Conservation (phyloP, 1,140 invertebrate species). For the Formica selysi region DNA sequence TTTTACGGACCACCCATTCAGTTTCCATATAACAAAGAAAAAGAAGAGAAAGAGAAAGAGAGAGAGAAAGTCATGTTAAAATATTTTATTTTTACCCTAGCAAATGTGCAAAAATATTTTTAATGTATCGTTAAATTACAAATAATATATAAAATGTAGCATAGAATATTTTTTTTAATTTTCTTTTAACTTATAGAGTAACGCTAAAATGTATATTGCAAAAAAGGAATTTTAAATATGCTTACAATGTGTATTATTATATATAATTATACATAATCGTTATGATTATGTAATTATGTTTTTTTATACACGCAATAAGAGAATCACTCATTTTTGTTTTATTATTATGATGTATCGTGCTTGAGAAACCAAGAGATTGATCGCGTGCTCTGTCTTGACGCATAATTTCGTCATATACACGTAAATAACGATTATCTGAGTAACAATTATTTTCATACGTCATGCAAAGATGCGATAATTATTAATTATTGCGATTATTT, state of each 20-base stretch:
- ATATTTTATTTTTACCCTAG: conserved; percentile 15
- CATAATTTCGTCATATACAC: background rate
- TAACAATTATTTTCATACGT: background rate
- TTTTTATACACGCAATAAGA: background rate
- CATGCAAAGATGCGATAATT: background rate
- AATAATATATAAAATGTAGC: background rate
- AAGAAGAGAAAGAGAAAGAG: too few species aligned
- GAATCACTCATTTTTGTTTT: background rate
- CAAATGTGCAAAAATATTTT: conserved; percentile 15
- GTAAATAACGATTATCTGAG: background rate
- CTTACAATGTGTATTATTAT: too few species aligned
- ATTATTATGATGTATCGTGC: background rate
- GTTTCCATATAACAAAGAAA: background rate
- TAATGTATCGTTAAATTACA: background rate
- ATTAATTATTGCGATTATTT: background rate
- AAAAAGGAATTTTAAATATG: background rate
- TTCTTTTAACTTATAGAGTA: background rate
- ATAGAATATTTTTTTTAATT: background rate
- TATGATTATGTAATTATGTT: too few species aligned
- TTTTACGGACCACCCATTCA: background rate
- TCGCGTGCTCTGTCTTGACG: background rate
- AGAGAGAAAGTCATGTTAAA: background rate
- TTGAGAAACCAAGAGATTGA: background rate
- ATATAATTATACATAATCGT: too few species aligned
- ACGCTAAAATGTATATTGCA: background rate